phyloP scores from a whole-genome alignment of 2,113 vertebrate species.

The Bubalus kerabau region DNA sequence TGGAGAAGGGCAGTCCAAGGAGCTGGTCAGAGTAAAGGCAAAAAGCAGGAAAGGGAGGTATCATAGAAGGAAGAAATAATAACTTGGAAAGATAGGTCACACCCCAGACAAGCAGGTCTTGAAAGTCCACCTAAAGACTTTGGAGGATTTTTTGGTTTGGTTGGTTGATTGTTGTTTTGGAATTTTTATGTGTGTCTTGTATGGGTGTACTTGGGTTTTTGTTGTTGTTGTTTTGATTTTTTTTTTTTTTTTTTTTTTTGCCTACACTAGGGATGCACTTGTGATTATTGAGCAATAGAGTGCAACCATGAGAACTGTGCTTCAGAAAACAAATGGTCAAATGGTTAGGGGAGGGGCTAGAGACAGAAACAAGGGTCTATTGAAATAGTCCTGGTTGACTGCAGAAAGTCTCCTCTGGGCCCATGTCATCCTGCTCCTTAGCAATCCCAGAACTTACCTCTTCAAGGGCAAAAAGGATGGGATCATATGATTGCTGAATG shows the following conservation, averaged over 20 bases:
- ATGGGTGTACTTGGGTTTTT: neutral
- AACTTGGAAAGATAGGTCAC: neutral
- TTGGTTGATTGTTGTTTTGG: neutral
- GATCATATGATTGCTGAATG: neutral
- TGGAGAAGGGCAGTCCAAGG: neutral
- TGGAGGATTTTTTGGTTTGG: neutral
- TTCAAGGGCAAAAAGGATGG: neutral
- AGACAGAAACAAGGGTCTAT: neutral
- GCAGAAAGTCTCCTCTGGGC: neutral
- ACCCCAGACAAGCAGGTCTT: neutral
- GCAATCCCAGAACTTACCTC: neutral
- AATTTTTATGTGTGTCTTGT: neutral
- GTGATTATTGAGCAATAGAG: neutral
- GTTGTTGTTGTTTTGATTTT: neutral
- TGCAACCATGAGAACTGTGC: neutral
- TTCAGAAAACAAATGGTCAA: neutral
- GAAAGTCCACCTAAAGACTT: neutral
- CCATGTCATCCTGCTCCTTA: neutral
- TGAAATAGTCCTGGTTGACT: neutral
- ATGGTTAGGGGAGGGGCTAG: too few relatives aligned
- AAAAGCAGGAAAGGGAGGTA: neutral
- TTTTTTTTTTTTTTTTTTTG: neutral
- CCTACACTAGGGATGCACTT: neutral
- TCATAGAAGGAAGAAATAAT: neutral
- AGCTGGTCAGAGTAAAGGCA: neutral